phyloP scores from a whole-genome alignment of 2,888 invertebrate species.

The Cybosia mesomella region DNA sequence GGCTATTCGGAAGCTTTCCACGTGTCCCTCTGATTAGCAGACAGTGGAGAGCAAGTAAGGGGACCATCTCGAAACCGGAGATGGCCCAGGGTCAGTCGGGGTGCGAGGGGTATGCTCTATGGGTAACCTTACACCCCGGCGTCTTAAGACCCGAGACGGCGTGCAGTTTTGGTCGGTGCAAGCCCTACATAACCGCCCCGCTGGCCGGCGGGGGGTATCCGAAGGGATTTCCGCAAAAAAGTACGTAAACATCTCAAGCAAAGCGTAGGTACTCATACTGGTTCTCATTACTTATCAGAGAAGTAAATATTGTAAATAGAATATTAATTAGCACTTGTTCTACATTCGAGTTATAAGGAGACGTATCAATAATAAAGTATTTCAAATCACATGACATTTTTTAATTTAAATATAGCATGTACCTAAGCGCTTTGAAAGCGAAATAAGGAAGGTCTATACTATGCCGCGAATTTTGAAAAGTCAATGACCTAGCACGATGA shows the following conservation, averaged over 20 bases:
- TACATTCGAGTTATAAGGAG: constrained; percentile 29
- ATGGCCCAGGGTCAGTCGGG: no score
- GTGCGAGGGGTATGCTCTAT: no score
- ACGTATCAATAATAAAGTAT: constrained; percentile 31
- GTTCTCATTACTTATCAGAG: constrained; percentile 46
- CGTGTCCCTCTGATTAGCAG: no score
- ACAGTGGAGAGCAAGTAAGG: no score
- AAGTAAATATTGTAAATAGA: constrained; percentile 41
- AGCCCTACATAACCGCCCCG: no score
- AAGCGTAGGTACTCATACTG: constrained; percentile 29
- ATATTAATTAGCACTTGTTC: constrained; percentile 49
- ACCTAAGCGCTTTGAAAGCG: background rate
- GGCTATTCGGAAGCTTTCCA: no score
- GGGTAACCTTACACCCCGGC: no score
- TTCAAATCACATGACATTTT: constrained; percentile 8
- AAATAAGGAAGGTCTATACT: background rate
- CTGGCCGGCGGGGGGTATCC: no score
- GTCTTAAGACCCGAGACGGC: no score
- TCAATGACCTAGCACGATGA: background rate
- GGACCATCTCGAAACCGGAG: no score
- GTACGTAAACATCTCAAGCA: constrained; percentile 18
- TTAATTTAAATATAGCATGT: background rate
- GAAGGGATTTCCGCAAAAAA: no score
- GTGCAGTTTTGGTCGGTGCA: no score
- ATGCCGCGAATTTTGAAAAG: background rate